Percentiles rank a stretch among this genome's conserved stretches.
These are phyloP conservation scores for Habroteleia sp. DNA, from an alignment of 2,888 invertebrate genomes.

Conservation along the genomic window DNA sequence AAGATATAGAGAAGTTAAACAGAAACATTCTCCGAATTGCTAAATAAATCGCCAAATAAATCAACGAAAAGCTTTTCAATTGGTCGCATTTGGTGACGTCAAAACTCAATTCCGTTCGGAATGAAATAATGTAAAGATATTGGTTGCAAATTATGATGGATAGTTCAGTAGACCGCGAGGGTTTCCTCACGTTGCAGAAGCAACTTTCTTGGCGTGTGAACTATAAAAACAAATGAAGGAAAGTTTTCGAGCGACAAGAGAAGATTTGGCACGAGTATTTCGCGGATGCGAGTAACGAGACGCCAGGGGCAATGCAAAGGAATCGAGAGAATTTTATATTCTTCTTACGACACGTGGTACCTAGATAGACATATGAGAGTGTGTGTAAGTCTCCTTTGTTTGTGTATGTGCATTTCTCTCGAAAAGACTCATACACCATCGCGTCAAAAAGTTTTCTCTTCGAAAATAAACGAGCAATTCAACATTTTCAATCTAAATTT, in stretches of 20 bases:
- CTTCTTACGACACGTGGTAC: conserved; percentile 9
- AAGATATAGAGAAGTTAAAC: too few species aligned
- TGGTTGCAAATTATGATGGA: conserved; percentile 19
- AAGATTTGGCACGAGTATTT: not conserved
- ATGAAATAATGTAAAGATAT: conserved; percentile 30
- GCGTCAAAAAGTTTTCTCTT: too few species aligned
- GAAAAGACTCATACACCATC: too few species aligned
- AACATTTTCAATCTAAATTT: too few species aligned
- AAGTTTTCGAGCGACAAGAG: conserved; percentile 22
- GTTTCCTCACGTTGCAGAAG: not conserved
- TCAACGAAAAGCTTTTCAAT: too few species aligned
- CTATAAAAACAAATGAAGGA: conserved; percentile 31
- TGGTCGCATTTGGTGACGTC: too few species aligned
- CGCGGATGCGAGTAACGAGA: conserved; percentile 31
- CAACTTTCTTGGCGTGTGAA: not conserved
- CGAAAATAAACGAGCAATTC: too few species aligned
- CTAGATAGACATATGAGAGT: not conserved
- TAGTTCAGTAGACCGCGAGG: not conserved
- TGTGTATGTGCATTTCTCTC: not conserved
- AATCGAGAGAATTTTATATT: conserved; percentile 42
- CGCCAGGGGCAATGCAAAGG: conserved; percentile 13
- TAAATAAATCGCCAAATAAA: too few species aligned
- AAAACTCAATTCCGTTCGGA: conserved; percentile 3
- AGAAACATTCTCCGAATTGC: too few species aligned
- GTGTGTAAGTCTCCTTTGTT: conserved; percentile 1